These are phyloP conservation scores for Drosophila rhopaloa DNA, from an alignment of 1,140 invertebrate genomes.

Conservation along the genomic window DNA sequence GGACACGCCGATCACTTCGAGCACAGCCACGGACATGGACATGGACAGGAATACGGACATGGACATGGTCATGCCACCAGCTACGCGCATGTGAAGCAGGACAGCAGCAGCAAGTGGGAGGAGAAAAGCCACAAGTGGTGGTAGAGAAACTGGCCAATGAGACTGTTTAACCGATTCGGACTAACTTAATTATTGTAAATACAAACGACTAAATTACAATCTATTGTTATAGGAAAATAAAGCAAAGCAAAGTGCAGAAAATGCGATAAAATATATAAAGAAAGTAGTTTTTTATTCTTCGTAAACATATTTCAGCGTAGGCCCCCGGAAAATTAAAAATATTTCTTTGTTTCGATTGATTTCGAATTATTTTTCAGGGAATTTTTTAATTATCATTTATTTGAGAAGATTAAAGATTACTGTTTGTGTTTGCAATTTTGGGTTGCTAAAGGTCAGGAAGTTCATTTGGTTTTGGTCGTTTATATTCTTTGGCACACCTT, in stretches of 20 bases:
- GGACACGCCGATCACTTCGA: conserved; percentile 84
- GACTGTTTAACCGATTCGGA: neutral
- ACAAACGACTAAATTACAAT: conserved; percentile 4
- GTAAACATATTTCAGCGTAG: too few species aligned
- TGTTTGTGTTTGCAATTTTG: too few species aligned
- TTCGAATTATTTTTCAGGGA: too few species aligned
- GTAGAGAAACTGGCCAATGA: conserved; percentile 17
- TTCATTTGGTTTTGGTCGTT: too few species aligned
- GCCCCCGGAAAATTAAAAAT: too few species aligned
- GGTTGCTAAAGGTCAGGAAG: too few species aligned
- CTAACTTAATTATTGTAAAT: conserved; percentile 10
- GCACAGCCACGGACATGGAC: conserved; percentile 40
- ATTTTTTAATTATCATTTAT: too few species aligned
- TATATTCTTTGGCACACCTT: too few species aligned
- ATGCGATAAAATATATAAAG: neutral
- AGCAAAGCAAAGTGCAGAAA: conserved; percentile 22
- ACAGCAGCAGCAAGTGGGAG: conserved; percentile 59
- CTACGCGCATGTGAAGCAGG: conserved; percentile 74
- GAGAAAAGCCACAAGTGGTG: conserved; percentile 62
- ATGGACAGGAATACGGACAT: conserved; percentile 38
- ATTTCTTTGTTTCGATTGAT: too few species aligned
- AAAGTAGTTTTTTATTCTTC: neutral
- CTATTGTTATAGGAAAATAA: conserved; percentile 1
- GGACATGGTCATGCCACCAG: conserved; percentile 70
- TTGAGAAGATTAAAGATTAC: too few species aligned